Evolutionary conservation across 2,797 vertebrate genomes (phyloP), one percentile per base, ranked within the genome.

Genomic region (Silurus aristotelis): DNA sequence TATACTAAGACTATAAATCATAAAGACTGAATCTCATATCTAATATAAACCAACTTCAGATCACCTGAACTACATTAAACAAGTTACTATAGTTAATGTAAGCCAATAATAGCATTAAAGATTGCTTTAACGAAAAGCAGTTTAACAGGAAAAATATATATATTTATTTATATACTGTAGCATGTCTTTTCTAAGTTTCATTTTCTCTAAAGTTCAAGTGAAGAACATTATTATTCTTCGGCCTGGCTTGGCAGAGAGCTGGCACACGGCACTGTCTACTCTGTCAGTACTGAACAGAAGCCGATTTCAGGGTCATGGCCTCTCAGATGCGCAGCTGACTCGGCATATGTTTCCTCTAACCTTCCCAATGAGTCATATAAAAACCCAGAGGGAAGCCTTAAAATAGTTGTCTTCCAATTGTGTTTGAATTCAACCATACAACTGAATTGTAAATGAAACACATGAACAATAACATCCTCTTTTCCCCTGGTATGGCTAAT

Each of bases 321-420:
- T 84, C 67, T 78, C 80, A 55, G 66, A 55, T 31, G 72, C 58
- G 73, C 80, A 79, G 66, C 75, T 76, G 70, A 43, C 48, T 70
- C n/a, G 80, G 86, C 86, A 82, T 82, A 70, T 86, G 56, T 68
- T 63, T 68, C 38, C 14, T 43, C 48, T 83, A 77, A 83, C 86
- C 83, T 86, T 84, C 77, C 85, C 46, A 84, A 80, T 80, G 83
- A 84, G 80, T 83, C 83, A 43, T 63, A 80, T 56, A 13, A 73
- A 89, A 84, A 78, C 84, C 76, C 67, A 48, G 55, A 73, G 68
- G 80, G 67, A 52, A 56, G 22, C 25, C 52, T 63, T 52, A 84
- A 77, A 68, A 81, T 77, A 60, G 75, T 77, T 60, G 15, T 25
- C 73, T 56, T 76, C 15, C 25, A 77, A 55, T 77, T 77, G 25